Conservation (phyloP, 2,113 vertebrate species). For the Rousettus leschenaultii region DNA sequence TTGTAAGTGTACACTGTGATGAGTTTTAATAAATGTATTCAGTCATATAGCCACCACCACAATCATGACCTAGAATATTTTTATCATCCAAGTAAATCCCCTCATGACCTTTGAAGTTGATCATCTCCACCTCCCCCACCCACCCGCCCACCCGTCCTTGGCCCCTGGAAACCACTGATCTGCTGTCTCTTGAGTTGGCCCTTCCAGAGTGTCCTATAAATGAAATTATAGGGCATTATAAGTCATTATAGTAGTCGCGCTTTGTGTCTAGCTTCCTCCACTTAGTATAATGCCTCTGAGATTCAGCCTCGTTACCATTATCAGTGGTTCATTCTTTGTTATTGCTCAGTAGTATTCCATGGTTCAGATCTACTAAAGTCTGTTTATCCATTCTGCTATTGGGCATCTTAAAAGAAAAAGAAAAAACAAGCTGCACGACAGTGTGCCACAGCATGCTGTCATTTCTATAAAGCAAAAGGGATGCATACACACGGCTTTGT, state of each 20-base stretch:
- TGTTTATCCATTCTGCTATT: not conserved
- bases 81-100: not conserved
- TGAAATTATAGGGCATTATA: not conserved
- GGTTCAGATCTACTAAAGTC: not conserved
- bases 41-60: not conserved
- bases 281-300: not conserved
- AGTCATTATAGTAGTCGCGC: not conserved
- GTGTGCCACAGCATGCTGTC: accelerated
- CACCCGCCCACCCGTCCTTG: no score
- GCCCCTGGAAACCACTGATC: not conserved
- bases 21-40: not conserved
- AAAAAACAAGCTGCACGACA: not conserved
- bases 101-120: not conserved
- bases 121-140: no score
- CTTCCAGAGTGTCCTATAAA: not conserved
- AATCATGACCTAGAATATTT: not conserved
- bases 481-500: not conserved
- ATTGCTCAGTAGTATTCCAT: not conserved
- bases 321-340: not conserved
- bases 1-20: not conserved
- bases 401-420: not conserved
- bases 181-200: not conserved
- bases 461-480: not conserved
- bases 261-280: not conserved
- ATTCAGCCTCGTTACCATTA: not conserved